Evolutionary conservation across 1,140 invertebrate species (phyloP).

Genomic region (Heliothis subflexa): DNA sequence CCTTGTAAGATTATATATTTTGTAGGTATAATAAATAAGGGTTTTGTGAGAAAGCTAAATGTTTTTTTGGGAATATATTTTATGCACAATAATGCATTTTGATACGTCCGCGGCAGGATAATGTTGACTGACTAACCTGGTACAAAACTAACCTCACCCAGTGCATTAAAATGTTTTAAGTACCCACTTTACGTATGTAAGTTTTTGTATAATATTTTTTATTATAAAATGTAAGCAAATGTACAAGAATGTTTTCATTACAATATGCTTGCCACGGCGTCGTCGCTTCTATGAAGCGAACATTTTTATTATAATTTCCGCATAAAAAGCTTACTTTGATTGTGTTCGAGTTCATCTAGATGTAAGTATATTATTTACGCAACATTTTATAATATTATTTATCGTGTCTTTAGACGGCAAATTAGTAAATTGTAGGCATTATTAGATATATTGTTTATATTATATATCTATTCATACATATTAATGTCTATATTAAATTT

Average conservation of each 20-base stretch:
- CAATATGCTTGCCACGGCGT: conserved; percentile 70
- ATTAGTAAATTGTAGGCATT: conserved; percentile 77
- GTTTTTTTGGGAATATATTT: conserved; percentile 67
- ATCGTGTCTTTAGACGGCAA: conserved; percentile 70
- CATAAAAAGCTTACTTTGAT: conserved; percentile 36
- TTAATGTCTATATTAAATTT: conserved; percentile 57
- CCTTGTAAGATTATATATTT: conserved; percentile 53
- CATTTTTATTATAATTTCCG: conserved; percentile 58
- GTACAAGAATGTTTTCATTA: conserved; percentile 71
- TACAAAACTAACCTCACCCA: conserved; percentile 80
- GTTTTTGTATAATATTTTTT: conserved; percentile 80
- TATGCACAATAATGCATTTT: conserved; percentile 83
- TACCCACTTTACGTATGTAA: conserved; percentile 73
- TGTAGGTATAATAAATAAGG: conserved; percentile 59
- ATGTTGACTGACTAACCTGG: conserved; percentile 75
- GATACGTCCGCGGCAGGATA: conserved; percentile 64
- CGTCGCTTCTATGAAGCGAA: conserved; percentile 83
- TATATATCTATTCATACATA: conserved; percentile 58
- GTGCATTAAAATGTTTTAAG: conserved; percentile 79
- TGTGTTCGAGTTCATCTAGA: conserved; percentile 59
- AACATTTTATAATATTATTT: conserved; percentile 70
- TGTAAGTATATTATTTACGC: conserved; percentile 75
- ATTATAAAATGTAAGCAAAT: conserved; percentile 64
- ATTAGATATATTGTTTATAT: conserved; percentile 70
- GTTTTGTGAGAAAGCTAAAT: conserved; percentile 60